Percentiles rank a stretch among this genome's conserved stretches.
phyloP scores from a whole-genome alignment of 2,888 invertebrate species.

The Drosophila mayaguana region DNA sequence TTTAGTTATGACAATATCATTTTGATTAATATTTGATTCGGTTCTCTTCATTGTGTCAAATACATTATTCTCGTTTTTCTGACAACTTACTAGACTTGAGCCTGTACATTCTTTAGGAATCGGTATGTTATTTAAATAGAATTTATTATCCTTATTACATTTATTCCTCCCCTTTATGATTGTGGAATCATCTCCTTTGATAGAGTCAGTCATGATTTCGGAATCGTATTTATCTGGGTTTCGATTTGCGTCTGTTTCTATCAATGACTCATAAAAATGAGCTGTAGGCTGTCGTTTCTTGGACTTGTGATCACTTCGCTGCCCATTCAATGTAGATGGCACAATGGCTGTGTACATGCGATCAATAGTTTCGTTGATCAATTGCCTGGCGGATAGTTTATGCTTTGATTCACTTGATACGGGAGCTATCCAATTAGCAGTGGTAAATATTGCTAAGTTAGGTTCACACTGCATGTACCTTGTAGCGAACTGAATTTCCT shows the following conservation, averaged over 20 bases:
- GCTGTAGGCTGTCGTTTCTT: conserved; percentile 44
- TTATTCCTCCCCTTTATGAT: conserved; percentile 1
- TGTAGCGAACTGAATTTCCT: conserved; percentile 65
- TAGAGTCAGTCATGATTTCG: conserved; percentile 17
- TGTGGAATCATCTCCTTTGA: conserved; percentile 12
- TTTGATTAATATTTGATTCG: conserved; percentile 71
- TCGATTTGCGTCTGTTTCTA: background rate
- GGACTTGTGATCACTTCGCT: conserved; percentile 39
- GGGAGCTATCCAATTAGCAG: conserved; percentile 76
- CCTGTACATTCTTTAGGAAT: conserved; percentile 9
- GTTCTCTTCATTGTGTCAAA: background rate
- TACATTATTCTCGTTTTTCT: conserved; percentile 19
- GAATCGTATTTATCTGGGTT: background rate
- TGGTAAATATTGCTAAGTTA: conserved; percentile 70
- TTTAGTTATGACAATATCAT: conserved; percentile 82
- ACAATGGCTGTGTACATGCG: conserved; percentile 69
- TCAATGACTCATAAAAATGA: conserved; percentile 56
- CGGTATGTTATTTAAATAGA: conserved; percentile 3
- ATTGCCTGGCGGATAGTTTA: conserved; percentile 67
- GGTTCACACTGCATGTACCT: conserved; percentile 75
- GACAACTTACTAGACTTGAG: background rate
- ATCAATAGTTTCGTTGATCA: conserved; percentile 73
- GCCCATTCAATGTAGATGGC: conserved; percentile 36
- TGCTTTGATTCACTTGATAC: conserved; percentile 65
- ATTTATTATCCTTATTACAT: conserved; percentile 25